Evolutionary conservation across 1,140 invertebrate genomes (phyloP), one percentile per base, ranked within the genome.

Genomic region (Forficula auricularia): DNA sequence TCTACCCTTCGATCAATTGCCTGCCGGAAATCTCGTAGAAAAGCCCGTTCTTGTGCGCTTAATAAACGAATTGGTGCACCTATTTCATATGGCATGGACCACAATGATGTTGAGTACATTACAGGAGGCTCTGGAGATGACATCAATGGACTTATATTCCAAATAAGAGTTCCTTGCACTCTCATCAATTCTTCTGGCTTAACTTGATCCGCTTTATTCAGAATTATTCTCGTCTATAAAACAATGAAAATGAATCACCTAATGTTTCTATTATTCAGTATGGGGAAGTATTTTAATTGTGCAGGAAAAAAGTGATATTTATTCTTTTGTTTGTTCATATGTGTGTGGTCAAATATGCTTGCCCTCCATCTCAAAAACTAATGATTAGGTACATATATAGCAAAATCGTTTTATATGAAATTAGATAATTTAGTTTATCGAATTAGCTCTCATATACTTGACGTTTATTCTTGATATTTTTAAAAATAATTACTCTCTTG

Each of bases 71-170:
- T 73, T 0, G 84, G 83, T 13, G 84, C 76, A 45, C 82, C 80
- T 16, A 67, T 57, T 61, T 86, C 82, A 55, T 81, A 86, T 6
- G 85, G 84, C 58, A 80, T 66, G 1, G 83, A 85, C 83, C 87
- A 91, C 49, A 94, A 63, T 8, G 86, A 90, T 22, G 84, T 82
- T 9, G 87, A 86, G 59, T 92, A 95, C 78, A 89, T 82, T n/a
- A 86, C 68, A 6, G 89, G 89, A n/a, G 89, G 87, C 54, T 92
- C 84, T 14, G 82, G 77, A 20, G 83, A 86, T 38, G 87, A 87
- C 78, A 95, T 88, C 35, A 95, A 63, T 3, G 89, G 90, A 9
- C 86, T 90, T 52, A 96, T 86, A 57, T 90, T 92, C 90, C 90
- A 96, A 53, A 95, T 87, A 22, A 96, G 65, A 3, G 85, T 85